These are phyloP conservation scores for Pelecanus crispus DNA, from an alignment of 2,113 vertebrate genomes.

Conservation along the genomic window DNA sequence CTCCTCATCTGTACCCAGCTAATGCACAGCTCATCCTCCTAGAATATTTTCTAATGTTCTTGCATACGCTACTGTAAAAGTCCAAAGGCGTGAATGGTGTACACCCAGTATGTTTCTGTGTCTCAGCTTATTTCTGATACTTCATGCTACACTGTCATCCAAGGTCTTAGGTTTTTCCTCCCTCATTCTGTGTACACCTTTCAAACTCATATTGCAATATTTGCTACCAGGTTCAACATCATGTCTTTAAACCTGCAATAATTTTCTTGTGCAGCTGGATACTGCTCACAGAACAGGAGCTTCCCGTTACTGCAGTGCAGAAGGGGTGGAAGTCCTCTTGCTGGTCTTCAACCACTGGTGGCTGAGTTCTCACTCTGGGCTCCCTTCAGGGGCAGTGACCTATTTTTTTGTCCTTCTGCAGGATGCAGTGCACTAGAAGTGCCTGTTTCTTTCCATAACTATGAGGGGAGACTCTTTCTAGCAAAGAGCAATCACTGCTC, in stretches of 20 bases:
- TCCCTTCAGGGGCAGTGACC: neutral
- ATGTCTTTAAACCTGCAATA: fast-evolving
- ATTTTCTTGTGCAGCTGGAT: neutral
- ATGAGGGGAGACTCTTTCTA: neutral
- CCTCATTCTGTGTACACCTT: neutral
- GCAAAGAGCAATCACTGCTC: neutral
- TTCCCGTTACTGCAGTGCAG: fast-evolving
- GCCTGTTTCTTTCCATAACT: neutral
- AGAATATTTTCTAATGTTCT: neutral
- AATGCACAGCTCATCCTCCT: neutral
- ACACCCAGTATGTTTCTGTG: fast-evolving
- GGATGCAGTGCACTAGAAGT: neutral
- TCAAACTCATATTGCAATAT: neutral
- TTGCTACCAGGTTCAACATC: neutral
- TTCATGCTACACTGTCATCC: neutral
- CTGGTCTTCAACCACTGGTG: neutral
- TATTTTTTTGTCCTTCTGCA: neutral
- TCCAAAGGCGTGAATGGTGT: neutral
- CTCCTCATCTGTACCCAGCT: neutral
- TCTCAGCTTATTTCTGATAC: neutral
- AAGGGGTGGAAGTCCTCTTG: neutral
- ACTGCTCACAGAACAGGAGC: neutral
- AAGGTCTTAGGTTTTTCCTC: neutral
- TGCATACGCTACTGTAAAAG: fast-evolving
- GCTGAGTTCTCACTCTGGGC: neutral